Conservation (phyloP, 1,140 invertebrate genomes). For the Pararge aegeria region DNA sequence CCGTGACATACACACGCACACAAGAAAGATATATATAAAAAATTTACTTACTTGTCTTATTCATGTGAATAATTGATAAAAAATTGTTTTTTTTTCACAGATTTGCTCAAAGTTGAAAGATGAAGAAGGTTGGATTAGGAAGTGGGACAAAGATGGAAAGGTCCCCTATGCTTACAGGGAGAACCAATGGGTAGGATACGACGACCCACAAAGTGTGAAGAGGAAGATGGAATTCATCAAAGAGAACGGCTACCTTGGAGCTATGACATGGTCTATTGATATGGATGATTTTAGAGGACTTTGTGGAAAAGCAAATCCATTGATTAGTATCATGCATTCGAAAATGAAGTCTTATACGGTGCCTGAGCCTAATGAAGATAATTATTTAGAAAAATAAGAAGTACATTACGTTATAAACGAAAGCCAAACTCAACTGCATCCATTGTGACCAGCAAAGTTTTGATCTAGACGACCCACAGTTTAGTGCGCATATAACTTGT, state of each 20-base stretch:
- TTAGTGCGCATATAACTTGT: no score
- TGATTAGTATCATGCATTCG: constrained; percentile 86
- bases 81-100: constrained; percentile 57
- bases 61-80: no score
- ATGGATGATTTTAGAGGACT: constrained; percentile 92
- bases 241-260: constrained; percentile 88
- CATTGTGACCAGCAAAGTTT: no score
- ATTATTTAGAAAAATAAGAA: constrained; percentile 21
- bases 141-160: constrained; percentile 90
- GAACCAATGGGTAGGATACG: constrained; percentile 96
- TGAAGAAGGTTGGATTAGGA: constrained; percentile 86
- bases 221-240: constrained; percentile 94
- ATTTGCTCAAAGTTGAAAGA: constrained; percentile 88
- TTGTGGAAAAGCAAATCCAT: constrained; percentile 86
- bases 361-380: constrained; percentile 86
- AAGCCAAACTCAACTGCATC: no score
- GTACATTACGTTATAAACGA: no score
- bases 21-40: no score
- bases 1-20: no score
- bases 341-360: constrained; percentile 88
- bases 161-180: constrained; percentile 93
- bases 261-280: constrained; percentile 95
- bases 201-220: constrained; percentile 88
- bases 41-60: no score
- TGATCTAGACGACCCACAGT: no score